Percentiles rank a stretch among this genome's conserved stretches.
Evolutionary conservation across 2,888 invertebrate genomes (phyloP).

Genomic region (Mantis religiosa): DNA sequence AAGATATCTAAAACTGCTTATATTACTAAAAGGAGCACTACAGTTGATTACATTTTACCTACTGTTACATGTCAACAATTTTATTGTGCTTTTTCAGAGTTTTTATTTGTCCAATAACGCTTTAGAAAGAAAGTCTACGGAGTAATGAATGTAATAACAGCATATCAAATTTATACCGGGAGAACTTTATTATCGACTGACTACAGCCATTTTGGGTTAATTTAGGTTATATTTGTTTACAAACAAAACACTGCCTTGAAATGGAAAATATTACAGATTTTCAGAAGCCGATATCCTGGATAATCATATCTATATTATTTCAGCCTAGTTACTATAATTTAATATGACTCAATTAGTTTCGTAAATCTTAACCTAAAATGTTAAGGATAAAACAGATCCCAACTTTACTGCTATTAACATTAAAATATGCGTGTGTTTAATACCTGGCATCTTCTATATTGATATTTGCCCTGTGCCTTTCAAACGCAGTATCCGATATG

Average conservation of each 20-base stretch:
- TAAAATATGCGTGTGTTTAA: background rate
- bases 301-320: background rate
- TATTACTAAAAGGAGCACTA: no score
- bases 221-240: background rate
- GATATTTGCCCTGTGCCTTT: conserved; percentile 20
- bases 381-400: no score
- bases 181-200: background rate
- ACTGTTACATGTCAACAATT: no score
- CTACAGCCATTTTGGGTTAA: background rate
- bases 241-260: background rate
- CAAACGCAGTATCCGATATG: conserved; percentile 18
- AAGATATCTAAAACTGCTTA: no score
- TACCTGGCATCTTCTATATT: conserved; percentile 23
- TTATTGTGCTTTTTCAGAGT: no score
- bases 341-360: no score
- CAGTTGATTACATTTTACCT: no score
- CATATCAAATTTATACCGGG: background rate
- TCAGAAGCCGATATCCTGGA: background rate
- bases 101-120: background rate
- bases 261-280: background rate
- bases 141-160: background rate
- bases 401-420: no score
- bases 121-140: background rate
- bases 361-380: no score
- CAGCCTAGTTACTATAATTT: no score